A percentile compares a stretch with the other conserved stretches of the same genome.
phyloP scores from a whole-genome alignment of 1,140 invertebrate species.

The Leptoteleia sp. region DNA sequence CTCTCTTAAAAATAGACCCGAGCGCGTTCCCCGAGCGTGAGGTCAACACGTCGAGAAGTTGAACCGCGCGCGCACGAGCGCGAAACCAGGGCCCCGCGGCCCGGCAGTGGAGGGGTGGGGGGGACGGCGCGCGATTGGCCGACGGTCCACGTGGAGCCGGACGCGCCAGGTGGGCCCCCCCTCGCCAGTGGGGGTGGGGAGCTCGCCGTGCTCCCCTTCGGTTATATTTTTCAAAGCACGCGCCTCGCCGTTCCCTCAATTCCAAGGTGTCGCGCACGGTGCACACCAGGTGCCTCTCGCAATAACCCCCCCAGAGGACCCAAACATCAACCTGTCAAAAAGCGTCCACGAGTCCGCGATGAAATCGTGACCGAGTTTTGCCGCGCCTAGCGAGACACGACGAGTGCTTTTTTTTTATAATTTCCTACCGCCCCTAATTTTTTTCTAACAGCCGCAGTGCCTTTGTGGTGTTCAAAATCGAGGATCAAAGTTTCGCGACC shows the following conservation, averaged over 20 bases:
- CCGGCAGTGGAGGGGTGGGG: slow-evolving; percentile 14
- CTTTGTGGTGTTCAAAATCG: no score
- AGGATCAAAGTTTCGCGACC: no score
- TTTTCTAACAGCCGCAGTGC: no score
- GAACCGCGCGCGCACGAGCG: slow-evolving; percentile 39
- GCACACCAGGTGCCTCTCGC: slow-evolving; percentile 58
- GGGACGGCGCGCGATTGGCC: slow-evolving; percentile 64
- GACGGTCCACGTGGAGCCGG: slow-evolving; percentile 68
- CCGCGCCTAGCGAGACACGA: background rate
- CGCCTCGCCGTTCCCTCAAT: slow-evolving; percentile 68
- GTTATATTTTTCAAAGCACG: slow-evolving; percentile 75
- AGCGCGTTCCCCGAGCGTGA: slow-evolving; percentile 4
- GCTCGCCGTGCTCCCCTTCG: slow-evolving; percentile 30
- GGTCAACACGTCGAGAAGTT: slow-evolving; percentile 49
- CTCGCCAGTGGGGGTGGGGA: slow-evolving; percentile 64
- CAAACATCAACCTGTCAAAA: background rate
- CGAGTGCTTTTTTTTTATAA: no score
- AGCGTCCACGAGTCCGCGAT: slow-evolving; percentile 54
- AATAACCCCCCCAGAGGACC: slow-evolving; percentile 3
- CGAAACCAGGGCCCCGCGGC: slow-evolving; percentile 13
- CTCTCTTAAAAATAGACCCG: slow-evolving; percentile 13
- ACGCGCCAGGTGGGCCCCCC: slow-evolving; percentile 39
- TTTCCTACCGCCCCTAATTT: no score
- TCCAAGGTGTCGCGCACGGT: slow-evolving; percentile 72
- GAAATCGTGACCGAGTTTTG: slow-evolving; percentile 55